phyloP scores from a whole-genome alignment of 2,113 vertebrate species.

The Cathartes aura region DNA sequence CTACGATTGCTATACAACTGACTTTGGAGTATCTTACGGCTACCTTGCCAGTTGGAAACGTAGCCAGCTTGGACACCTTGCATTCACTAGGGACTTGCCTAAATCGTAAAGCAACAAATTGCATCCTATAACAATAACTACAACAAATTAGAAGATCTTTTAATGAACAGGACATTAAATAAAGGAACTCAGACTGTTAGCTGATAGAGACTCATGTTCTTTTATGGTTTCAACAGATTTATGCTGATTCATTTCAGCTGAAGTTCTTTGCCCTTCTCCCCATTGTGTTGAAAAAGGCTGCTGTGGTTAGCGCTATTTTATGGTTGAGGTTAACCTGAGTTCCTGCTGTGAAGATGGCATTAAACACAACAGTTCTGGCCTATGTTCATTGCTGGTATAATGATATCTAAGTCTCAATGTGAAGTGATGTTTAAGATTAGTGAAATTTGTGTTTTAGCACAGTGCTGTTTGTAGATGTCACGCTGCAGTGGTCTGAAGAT shows the following conservation, averaged over 20 bases:
- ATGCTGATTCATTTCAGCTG: not conserved
- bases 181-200: not conserved
- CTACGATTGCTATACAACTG: not conserved
- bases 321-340: not conserved
- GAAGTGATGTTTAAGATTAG: not conserved
- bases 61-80: not conserved
- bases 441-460: not conserved
- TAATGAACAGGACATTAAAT: not conserved
- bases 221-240: not conserved
- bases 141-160: not conserved
- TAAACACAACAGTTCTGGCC: not conserved
- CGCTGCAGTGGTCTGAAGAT: not conserved
- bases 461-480: not conserved
- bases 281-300: not conserved
- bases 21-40: not conserved
- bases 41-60: not conserved
- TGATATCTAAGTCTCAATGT: not conserved
- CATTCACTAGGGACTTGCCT: not conserved
- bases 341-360: not conserved
- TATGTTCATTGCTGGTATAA: not conserved
- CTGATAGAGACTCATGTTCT: not conserved
- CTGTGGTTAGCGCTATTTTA: not conserved
- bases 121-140: not conserved
- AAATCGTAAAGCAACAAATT: not conserved
- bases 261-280: not conserved